phyloP scores from a whole-genome alignment of 2,888 invertebrate species.

The Drosophila tanythrix region DNA sequence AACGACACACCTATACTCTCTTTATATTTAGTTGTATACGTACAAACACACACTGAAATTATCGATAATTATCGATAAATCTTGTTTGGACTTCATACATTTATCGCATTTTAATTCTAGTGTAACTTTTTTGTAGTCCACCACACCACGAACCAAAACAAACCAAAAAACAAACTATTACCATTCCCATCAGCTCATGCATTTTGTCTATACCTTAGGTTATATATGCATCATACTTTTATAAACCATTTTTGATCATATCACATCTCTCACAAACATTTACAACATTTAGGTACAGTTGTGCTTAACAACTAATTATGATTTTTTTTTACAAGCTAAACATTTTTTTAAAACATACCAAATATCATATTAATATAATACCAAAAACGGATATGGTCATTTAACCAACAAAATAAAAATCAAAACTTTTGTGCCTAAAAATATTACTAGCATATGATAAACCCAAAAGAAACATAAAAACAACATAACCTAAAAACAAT shows the following conservation, averaged over 20 bases:
- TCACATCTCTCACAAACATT: slow-evolving; percentile 37
- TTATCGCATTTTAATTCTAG: slow-evolving; percentile 60
- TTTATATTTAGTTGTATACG: slow-evolving; percentile 27
- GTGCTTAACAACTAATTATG: slow-evolving; percentile 78
- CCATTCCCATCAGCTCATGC: slow-evolving; percentile 68
- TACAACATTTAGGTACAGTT: slow-evolving; percentile 67
- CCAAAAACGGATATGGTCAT: slow-evolving; percentile 86
- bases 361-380: slow-evolving; percentile 75
- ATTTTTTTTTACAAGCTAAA: slow-evolving; percentile 41
- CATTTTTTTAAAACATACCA: slow-evolving; percentile 48
- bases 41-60: slow-evolving; percentile 44
- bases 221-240: slow-evolving; percentile 48
- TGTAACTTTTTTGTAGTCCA: slow-evolving; percentile 69
- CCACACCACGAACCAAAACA: slow-evolving; percentile 19
- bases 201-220: slow-evolving; percentile 75
- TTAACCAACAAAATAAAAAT: slow-evolving; percentile 82
- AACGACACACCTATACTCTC: slow-evolving; percentile 13
- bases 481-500: slow-evolving; percentile 46
- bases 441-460: slow-evolving; percentile 65
- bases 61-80: slow-evolving; percentile 37
- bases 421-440: slow-evolving; percentile 72
- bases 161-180: slow-evolving; percentile 14
- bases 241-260: slow-evolving; percentile 39
- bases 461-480: slow-evolving; percentile 54
- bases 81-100: slow-evolving; percentile 59